Percentiles rank a stretch among this genome's conserved stretches.
Evolutionary conservation across 2,888 invertebrate species (phyloP).

Genomic region (Agrotis segetum): DNA sequence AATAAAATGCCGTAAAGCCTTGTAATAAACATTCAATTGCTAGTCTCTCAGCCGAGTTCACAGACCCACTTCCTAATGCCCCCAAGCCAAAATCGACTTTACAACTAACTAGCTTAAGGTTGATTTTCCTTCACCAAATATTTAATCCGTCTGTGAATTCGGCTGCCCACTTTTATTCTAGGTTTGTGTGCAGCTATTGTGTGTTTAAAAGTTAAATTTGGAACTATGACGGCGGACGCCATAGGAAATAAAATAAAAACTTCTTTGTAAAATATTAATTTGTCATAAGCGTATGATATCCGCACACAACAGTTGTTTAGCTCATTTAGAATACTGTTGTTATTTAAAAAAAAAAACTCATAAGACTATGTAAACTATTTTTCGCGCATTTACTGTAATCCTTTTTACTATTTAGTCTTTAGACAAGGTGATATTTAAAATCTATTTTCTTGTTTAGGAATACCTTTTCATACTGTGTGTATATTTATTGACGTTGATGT

Average conservation of each 20-base stretch:
- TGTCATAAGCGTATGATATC: constrained; percentile 63
- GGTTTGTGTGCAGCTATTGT: constrained; percentile 79
- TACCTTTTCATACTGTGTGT: constrained; percentile 81
- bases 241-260: constrained; percentile 22
- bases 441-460: constrained; percentile 84
- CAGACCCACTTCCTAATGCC: constrained; percentile 43
- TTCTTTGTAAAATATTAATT: constrained; percentile 41
- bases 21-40: constrained; percentile 56
- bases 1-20: constrained; percentile 37
- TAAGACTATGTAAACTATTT: constrained; percentile 89
- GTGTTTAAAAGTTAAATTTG: constrained; percentile 47
- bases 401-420: constrained; percentile 87
- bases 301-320: constrained; percentile 81
- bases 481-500: constrained; percentile 83
- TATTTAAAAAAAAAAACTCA: constrained; percentile 75
- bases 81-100: constrained; percentile 57
- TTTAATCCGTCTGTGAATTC: constrained; percentile 57
- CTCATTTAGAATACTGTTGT: constrained; percentile 81
- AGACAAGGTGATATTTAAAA: constrained; percentile 88
- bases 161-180: constrained; percentile 72
- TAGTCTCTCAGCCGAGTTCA: constrained; percentile 62
- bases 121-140: constrained; percentile 49
- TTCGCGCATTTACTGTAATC: constrained; percentile 91
- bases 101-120: constrained; percentile 46
- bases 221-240: constrained; percentile 7